A percentile compares a stretch with the other conserved stretches of the same genome.
These are phyloP conservation scores for Stenolophus ochropezus DNA, from an alignment of 2,888 invertebrate genomes.

Conservation along the genomic window DNA sequence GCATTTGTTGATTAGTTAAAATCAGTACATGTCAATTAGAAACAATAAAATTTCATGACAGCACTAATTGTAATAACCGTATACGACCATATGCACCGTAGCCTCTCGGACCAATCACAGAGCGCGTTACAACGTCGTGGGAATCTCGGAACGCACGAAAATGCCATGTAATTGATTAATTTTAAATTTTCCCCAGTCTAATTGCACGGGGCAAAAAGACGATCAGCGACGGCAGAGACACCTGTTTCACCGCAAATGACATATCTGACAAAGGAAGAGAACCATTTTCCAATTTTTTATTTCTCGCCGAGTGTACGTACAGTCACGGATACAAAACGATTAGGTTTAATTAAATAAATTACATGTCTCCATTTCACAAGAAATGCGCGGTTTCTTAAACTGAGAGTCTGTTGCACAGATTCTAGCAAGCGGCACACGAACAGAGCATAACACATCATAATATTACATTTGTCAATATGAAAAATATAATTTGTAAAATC, in stretches of 20 bases:
- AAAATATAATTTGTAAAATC: too few species aligned
- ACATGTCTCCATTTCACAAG: constrained; percentile 72
- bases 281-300: constrained; percentile 67
- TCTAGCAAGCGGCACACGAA: constrained; percentile 1
- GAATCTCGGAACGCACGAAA: constrained; percentile 44
- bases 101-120: neutral
- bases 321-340: constrained; percentile 72
- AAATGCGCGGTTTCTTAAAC: constrained; percentile 66
- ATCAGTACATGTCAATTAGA: constrained; percentile 35
- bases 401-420: neutral
- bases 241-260: constrained; percentile 71
- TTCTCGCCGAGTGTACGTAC: constrained; percentile 62
- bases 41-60: constrained; percentile 36
- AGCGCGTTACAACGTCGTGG: constrained; percentile 8
- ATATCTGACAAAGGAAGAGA: constrained; percentile 70
- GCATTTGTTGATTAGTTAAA: neutral
- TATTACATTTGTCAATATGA: too few species aligned
- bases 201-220: constrained; percentile 32
- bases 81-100: constrained; percentile 11
- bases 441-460: too few species aligned
- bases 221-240: constrained; percentile 64
- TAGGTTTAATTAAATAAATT: constrained; percentile 73
- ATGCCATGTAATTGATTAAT: constrained; percentile 56
- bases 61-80: constrained; percentile 26
- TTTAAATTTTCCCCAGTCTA: constrained; percentile 53